Conservation (phyloP, 1,140 invertebrate genomes). For the Popillia japonica region DNA sequence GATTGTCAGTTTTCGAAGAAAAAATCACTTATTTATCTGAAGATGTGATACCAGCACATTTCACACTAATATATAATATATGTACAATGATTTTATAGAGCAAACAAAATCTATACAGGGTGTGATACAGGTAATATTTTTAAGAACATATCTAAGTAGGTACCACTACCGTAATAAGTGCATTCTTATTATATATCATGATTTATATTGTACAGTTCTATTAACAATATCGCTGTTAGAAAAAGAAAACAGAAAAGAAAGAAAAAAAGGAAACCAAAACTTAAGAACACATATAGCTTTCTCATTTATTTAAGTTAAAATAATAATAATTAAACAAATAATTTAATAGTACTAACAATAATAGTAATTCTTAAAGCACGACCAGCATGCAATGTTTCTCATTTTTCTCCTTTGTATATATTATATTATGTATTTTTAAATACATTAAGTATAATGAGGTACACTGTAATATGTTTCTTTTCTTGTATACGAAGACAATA, state of each 20-base stretch:
- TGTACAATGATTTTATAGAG: constrained; percentile 2
- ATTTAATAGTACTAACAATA: constrained; percentile 24
- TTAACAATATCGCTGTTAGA: not conserved
- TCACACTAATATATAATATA: not conserved
- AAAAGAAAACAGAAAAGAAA: not conserved
- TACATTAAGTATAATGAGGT: constrained; percentile 52
- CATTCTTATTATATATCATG: not conserved
- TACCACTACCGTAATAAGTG: too few species aligned
- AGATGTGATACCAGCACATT: not conserved
- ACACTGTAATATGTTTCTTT: constrained; percentile 44
- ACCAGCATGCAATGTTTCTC: constrained; percentile 52
- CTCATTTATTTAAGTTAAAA: constrained; percentile 31
- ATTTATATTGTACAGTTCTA: not conserved
- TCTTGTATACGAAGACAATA: constrained; percentile 46
- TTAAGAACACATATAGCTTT: constrained; percentile 25
- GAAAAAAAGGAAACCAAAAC: constrained; percentile 7
- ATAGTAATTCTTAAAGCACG: constrained; percentile 47
- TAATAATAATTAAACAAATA: constrained; percentile 35
- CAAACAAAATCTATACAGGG: not conserved
- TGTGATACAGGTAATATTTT: constrained; percentile 9
- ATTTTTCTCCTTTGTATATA: constrained; percentile 36
- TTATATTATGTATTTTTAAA: constrained; percentile 45
- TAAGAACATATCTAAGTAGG: not conserved
- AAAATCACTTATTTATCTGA: not conserved
- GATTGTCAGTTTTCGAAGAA: constrained; percentile 21